Evolutionary conservation across 1,140 invertebrate genomes (phyloP).

Genomic region (Pemphigus obesinymphae): DNA sequence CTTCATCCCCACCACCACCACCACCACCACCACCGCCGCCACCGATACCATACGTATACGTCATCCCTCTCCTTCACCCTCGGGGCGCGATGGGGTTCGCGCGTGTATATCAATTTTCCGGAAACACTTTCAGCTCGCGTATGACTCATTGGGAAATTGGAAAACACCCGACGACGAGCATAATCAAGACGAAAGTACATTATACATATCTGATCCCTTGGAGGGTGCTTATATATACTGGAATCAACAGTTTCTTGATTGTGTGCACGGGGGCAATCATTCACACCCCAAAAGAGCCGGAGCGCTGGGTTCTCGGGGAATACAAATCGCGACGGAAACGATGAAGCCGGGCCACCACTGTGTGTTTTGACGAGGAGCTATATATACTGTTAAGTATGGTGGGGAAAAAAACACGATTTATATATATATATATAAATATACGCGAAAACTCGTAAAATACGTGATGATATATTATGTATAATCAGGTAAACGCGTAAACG

Average conservation of each 20-base stretch:
- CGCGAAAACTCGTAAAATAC: no score
- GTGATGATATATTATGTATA: no score
- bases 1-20: not conserved
- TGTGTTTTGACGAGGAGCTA: not conserved
- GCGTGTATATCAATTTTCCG: slow-evolving; percentile 36
- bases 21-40: not conserved
- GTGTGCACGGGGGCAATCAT: slow-evolving; percentile 16
- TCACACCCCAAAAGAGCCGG: slow-evolving; percentile 23
- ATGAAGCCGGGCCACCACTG: not conserved
- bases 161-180: not conserved
- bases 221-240: not conserved
- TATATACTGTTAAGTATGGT: no score
- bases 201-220: slow-evolving; percentile 28
- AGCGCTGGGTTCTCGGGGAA: not conserved
- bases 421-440: no score
- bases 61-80: slow-evolving; percentile 3
- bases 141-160: slow-evolving; percentile 40
- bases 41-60: no score
- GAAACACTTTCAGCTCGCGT: slow-evolving; percentile 17
- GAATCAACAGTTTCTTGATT: slow-evolving; percentile 34
- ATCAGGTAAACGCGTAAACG: not conserved
- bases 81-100: slow-evolving; percentile 1
- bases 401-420: no score
- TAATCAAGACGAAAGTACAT: slow-evolving; percentile 38
- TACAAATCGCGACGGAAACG: slow-evolving; percentile 14